phyloP scores from a whole-genome alignment of 37 sponge, comb jelly and placozoan genomes.

The Halichondria panicea region DNA sequence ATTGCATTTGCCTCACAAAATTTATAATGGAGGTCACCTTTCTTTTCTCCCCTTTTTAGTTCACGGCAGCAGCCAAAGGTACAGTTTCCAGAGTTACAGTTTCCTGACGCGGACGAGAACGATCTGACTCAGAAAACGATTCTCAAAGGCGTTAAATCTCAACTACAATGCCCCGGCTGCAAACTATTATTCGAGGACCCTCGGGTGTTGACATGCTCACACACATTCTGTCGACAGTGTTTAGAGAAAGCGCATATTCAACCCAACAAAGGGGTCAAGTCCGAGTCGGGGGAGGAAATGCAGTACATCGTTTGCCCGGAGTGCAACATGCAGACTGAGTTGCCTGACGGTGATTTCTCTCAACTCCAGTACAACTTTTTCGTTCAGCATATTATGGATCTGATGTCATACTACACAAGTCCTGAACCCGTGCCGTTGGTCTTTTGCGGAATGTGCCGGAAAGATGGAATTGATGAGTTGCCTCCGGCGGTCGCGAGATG shows the following conservation, averaged over 20 bases:
- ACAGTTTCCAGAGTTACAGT: too few relatives aligned
- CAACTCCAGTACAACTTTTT: slow-evolving; percentile 50
- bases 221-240: slow-evolving; percentile 51
- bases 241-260: slow-evolving; percentile 15
- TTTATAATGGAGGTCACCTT: too few relatives aligned
- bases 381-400: slow-evolving; percentile 54
- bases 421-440: slow-evolving; percentile 51
- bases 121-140: too few relatives aligned
- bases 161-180: slow-evolving; percentile 53
- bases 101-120: too few relatives aligned
- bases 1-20: too few relatives aligned
- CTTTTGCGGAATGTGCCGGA: slow-evolving; percentile 47
- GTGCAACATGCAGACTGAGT: slow-evolving; percentile 30
- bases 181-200: slow-evolving; percentile 33
- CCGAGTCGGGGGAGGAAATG: neutral
- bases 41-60: too few relatives aligned
- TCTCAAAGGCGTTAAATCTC: slow-evolving; percentile 27
- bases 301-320: slow-evolving; percentile 30
- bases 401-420: slow-evolving; percentile 61
- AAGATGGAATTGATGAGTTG: slow-evolving; percentile 26
- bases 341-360: slow-evolving; percentile 26
- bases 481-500: slow-evolving; percentile 46
- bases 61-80: too few relatives aligned
- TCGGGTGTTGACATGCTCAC: slow-evolving; percentile 41
- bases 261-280: neutral